Percentiles rank a stretch among this genome's conserved stretches.
These are phyloP conservation scores for Poecilia gillii DNA, from an alignment of 2,797 vertebrate genomes.

Conservation along the genomic window DNA sequence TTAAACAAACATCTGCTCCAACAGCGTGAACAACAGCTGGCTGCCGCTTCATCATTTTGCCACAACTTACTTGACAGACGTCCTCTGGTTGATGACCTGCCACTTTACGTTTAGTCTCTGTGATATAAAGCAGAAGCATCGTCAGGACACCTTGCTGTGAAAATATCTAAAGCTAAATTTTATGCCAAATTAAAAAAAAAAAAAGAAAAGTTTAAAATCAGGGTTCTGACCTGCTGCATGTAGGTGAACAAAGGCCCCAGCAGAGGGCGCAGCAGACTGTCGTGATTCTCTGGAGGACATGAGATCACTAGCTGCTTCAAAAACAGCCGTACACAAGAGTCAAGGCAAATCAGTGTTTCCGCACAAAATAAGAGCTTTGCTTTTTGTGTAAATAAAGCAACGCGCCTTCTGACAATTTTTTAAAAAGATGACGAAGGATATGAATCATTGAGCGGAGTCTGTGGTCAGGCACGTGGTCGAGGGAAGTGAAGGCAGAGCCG, in stretches of 20 bases:
- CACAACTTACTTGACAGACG: slow-evolving; percentile 84
- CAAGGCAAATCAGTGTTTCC: slow-evolving; percentile 78
- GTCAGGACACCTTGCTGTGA: not conserved
- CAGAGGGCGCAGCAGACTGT: slow-evolving; percentile 90
- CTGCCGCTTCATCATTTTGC: not conserved
- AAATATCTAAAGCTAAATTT: not conserved
- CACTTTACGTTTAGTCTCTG: slow-evolving; percentile 93
- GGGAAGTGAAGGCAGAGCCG: slow-evolving; percentile 87
- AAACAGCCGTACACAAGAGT: slow-evolving; percentile 85
- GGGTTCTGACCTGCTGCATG: slow-evolving; percentile 88
- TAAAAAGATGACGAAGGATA: slow-evolving; percentile 84
- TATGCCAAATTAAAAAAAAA: not conserved
- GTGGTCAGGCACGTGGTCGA: slow-evolving; percentile 93
- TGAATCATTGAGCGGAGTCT: slow-evolving; percentile 92
- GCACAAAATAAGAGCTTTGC: not conserved
- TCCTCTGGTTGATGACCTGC: slow-evolving; percentile 93
- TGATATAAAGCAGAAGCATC: slow-evolving; percentile 12
- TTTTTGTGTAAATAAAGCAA: not conserved
- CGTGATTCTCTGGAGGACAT: slow-evolving; percentile 91
- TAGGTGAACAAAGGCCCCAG: slow-evolving; percentile 91
- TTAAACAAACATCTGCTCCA: not conserved
- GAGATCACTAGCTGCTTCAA: slow-evolving; percentile 91
- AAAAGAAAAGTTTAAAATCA: not conserved
- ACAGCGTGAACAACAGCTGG: not conserved
- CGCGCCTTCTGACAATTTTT: not conserved